Conservation (phyloP, 2,797 vertebrate genomes). For the Synaphobranchus kaupii region DNA sequence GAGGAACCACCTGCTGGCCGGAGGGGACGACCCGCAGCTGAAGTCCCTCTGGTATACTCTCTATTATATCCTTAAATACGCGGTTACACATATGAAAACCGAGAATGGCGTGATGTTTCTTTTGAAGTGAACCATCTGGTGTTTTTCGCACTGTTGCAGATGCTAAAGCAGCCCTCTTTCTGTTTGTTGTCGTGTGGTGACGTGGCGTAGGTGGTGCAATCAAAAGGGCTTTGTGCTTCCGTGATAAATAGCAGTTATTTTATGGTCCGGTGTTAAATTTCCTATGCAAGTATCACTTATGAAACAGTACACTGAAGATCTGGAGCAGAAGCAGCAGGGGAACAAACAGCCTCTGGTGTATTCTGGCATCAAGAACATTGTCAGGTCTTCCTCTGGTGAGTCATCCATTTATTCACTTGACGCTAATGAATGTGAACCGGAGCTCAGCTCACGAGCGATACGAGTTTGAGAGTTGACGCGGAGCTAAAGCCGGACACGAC, state of each 20-base stretch:
- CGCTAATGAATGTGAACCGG: neutral
- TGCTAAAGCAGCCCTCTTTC: neutral
- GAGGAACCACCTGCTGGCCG: constrained; percentile 92
- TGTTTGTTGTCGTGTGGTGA: neutral
- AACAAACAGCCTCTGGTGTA: constrained; percentile 91
- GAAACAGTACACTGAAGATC: constrained; percentile 95
- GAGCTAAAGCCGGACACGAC: neutral
- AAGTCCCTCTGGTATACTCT: constrained; percentile 96
- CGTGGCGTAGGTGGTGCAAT: neutral
- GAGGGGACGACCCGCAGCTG: constrained; percentile 88
- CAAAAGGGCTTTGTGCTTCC: neutral
- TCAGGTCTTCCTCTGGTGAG: constrained; percentile 92
- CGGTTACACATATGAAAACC: neutral
- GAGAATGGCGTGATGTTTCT: neutral
- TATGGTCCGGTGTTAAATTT: constrained; percentile 61
- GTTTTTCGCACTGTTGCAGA: neutral
- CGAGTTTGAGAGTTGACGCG: neutral
- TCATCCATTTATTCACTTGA: constrained; percentile 15
- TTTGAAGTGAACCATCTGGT: neutral
- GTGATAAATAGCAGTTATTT: neutral
- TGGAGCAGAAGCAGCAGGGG: constrained; percentile 88
- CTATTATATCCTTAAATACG: constrained; percentile 91
- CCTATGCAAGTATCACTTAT: constrained; percentile 93
- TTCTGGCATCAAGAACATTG: constrained; percentile 94
- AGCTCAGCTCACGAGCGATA: neutral